Evolutionary conservation across 2,113 vertebrate species (phyloP), one percentile per base, ranked within the genome.

Genomic region (Bufo gargarizans): DNA sequence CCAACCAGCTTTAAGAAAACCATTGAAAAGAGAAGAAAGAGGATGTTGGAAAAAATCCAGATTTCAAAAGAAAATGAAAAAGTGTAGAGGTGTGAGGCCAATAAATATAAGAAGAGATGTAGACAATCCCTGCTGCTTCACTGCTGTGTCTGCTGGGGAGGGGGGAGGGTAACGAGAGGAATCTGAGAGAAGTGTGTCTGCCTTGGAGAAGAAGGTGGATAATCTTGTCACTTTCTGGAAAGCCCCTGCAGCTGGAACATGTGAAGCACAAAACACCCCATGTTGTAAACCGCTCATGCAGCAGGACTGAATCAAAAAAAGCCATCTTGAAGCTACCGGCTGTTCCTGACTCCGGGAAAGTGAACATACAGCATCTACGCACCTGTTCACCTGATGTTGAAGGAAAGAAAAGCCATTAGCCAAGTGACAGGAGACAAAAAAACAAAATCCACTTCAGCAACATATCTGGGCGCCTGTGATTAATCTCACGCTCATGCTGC

Each of bases 401-500:
- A 95, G 94, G 94, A 93, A 95, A 91, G 93, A 93, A 95, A 96
- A 95, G 94, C 94, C 95, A 95, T 96, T 95, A 96, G 82, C 91
- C 91, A 0, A 95, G 92, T 95, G 95, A 96, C 95, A 94, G 94
- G 94, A 84, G 82, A 84, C 82, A 96, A 95, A 94, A 93, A 95
- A 94, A 92, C 94, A 94, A 96, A 96, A 95, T 92, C 95, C 93
- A 94, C 94, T 96, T 95, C 95, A 96, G 96, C 96, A 96, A 93
- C 95, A 95, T 95, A 94, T 94, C 93, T 94, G 93, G 92, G 91
- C 91, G 92, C 94, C 93, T 94, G 96, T 96, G 97, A 97, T 98
- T 98, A 99, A 99, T 98, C 97, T 97, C 96, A 93, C 95, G 95
- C 95, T 96, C 94, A 92, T 96, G 94, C 95, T 95, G 97, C 95